phyloP scores from a whole-genome alignment of 2,113 vertebrate genomes.

The Tor tambroides region DNA sequence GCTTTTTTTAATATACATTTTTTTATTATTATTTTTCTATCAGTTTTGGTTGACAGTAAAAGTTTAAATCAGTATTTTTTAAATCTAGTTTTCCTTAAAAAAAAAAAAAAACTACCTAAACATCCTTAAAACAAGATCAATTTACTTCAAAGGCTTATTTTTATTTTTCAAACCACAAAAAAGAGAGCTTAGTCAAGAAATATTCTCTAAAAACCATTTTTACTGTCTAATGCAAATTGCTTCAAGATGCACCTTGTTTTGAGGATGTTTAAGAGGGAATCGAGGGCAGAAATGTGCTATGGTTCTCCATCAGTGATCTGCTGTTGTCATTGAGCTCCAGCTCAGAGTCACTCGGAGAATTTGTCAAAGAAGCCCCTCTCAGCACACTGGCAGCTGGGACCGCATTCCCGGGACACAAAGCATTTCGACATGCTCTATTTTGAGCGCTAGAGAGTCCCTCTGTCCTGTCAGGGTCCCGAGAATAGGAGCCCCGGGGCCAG shows the following conservation, averaged over 20 bases:
- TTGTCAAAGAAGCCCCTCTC: constrained; percentile 57
- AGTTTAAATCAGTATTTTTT: background rate
- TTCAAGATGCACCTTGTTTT: background rate
- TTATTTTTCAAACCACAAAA: background rate
- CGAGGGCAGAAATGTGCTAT: background rate
- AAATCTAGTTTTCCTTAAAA: background rate
- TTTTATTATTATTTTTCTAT: background rate
- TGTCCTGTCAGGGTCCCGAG: constrained; percentile 43
- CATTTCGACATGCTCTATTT: constrained; percentile 63
- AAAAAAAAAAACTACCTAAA: background rate
- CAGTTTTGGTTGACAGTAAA: background rate
- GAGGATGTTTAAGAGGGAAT: background rate
- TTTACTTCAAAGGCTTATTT: background rate
- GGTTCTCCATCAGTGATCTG: background rate
- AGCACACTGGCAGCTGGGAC: constrained; percentile 59
- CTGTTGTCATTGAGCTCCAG: constrained; percentile 17
- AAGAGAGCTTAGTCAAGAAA: background rate
- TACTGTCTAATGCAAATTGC: background rate
- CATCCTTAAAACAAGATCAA: background rate
- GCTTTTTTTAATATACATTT: background rate
- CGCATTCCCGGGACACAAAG: constrained; percentile 51
- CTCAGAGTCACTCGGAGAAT: constrained; percentile 31
- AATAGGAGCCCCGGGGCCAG: constrained; percentile 45
- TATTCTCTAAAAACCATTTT: background rate
- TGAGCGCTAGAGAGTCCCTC: constrained; percentile 44